Evolutionary conservation across 2,113 vertebrate genomes (phyloP).

Genomic region (Regulus satrapa): DNA sequence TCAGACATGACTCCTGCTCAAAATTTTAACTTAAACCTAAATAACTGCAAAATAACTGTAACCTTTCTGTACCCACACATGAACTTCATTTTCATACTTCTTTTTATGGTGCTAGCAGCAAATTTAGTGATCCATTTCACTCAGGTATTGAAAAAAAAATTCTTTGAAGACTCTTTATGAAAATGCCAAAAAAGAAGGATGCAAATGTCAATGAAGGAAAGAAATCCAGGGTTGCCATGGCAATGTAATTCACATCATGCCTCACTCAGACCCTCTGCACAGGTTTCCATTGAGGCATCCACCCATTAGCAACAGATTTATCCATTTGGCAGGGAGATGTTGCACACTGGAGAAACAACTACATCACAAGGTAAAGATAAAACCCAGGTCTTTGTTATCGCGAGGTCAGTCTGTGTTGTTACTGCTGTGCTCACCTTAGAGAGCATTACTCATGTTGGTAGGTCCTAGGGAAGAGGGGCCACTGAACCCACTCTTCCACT

Average conservation of each 20-base stretch:
- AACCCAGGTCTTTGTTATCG: not conserved
- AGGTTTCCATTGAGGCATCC: not conserved
- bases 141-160: not conserved
- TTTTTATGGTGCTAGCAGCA: not conserved
- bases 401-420: not conserved
- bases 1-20: not conserved
- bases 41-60: not conserved
- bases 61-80: not conserved
- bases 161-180: not conserved
- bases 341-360: not conserved
- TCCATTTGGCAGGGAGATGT: not conserved
- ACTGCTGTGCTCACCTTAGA: not conserved
- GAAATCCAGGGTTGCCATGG: not conserved
- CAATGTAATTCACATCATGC: not conserved
- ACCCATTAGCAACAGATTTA: not conserved
- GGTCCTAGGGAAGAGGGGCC: not conserved
- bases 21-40: not conserved
- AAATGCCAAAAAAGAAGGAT: not conserved
- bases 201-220: not conserved
- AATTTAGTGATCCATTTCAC: not conserved
- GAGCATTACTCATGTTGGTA: not conserved
- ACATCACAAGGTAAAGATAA: not conserved
- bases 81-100: not conserved
- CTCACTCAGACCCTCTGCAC: not conserved
- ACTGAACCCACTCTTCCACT: not conserved